A percentile compares a stretch with the other conserved stretches of the same genome.
phyloP scores from a whole-genome alignment of 2,888 invertebrate genomes.

The Patella caerulea region DNA sequence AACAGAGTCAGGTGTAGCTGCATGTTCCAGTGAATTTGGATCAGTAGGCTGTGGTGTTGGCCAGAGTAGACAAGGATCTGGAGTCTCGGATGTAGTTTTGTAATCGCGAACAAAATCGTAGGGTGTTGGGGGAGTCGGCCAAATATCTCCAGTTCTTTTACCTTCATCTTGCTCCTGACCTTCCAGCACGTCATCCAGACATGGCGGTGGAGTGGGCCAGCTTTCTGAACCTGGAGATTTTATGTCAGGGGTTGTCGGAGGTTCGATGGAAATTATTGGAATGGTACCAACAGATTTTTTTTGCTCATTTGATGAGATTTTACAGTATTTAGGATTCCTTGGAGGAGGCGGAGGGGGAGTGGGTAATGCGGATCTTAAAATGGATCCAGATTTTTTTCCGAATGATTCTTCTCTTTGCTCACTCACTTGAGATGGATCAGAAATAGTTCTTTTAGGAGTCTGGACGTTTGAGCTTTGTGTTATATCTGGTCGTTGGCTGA shows the following conservation, averaged over 20 bases:
- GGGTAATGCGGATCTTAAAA: background rate
- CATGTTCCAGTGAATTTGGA: background rate
- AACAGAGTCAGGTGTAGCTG: background rate
- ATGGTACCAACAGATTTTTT: too few species aligned
- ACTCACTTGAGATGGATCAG: background rate
- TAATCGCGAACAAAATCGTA: background rate
- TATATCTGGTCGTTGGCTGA: too few species aligned
- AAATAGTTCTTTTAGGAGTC: background rate
- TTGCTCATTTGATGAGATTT: too few species aligned
- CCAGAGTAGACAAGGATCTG: background rate
- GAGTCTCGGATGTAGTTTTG: background rate
- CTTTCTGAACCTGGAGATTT: background rate
- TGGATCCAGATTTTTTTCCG: too few species aligned
- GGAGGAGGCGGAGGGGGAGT: background rate
- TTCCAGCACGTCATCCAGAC: background rate
- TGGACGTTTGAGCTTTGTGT: background rate
- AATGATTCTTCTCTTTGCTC: too few species aligned
- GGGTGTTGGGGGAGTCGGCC: slow-evolving; percentile 1
- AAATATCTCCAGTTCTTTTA: background rate
- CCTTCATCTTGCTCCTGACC: background rate
- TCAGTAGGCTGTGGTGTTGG: background rate
- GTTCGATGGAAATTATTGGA: background rate
- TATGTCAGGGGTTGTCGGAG: background rate
- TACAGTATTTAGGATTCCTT: background rate
- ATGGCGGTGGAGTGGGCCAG: slow-evolving; percentile 2